Evolutionary conservation across 2,888 invertebrate species (phyloP), one percentile per base, ranked within the genome.

Genomic region (Eudasyphora cyanicolor): DNA sequence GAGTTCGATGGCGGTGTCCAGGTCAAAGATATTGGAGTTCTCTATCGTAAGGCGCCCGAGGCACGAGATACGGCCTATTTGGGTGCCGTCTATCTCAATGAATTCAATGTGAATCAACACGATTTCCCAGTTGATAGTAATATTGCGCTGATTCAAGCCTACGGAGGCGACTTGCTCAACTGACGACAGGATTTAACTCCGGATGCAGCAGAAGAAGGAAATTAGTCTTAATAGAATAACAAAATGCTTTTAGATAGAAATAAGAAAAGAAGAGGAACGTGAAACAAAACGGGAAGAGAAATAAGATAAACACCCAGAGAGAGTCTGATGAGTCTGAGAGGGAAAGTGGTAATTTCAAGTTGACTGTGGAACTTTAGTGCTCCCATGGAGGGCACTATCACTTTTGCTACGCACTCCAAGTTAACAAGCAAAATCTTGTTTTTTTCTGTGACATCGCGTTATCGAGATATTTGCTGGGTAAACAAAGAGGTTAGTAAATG

Each of bases 1-100:
- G 86, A 85, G 5, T 91, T 91, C 76, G 88, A 89, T 82, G 88
- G 87, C 21, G 82, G 87, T 8, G 86, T 91, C 2, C 79, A 85
- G 3, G 85, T 91, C 0, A 86, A 87, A 75, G 91, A 91, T 82
- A 88, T 91, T 27, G 91, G 91, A 0, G 76, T 90, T 0, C 85
- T 89, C n/a, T 89, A 88, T 62, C 87, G 88, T 0, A 76, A 77
- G 10, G 2, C 62, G 0, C 73, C 78, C 3, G 69, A 69, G 0
- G 83, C 87, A 14, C 74, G 69, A 7, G 86, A 86, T 64, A 81
- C 82, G 2, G 89, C 89, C 0, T 86, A 88, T 32, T 76, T 91
- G 19, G 91, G 91, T 4, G 90, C 90, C 45, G 82, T 91, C 27
- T 91, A 88, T 76, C 85, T 91, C 4, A 87, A 89, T 57, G 85